Evolutionary conservation across 2,113 vertebrate genomes (phyloP).

Genomic region (Entelurus aequoreus): DNA sequence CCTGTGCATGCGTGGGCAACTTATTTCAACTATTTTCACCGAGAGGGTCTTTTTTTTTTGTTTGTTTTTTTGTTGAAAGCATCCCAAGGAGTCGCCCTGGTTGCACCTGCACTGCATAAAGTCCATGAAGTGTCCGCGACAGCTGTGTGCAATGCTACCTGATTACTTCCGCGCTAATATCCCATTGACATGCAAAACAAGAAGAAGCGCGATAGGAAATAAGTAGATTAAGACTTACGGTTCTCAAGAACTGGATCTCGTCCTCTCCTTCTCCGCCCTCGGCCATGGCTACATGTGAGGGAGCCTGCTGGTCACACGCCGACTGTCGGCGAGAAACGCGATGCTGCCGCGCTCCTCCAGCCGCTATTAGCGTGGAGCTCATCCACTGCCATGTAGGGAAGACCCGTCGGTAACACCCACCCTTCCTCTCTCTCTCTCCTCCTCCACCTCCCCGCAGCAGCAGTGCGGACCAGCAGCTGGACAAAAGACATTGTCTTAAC

Average conservation of each 20-base stretch:
- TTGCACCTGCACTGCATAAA: conserved; percentile 52
- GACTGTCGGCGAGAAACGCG: conserved; percentile 73
- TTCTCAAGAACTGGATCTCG: conserved; percentile 98
- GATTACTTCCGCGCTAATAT: conserved; percentile 16
- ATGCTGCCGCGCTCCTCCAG: conserved; percentile 71
- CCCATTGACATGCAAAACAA: too few species aligned
- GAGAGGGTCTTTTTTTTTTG: background rate
- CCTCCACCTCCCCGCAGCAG: conserved; percentile 29
- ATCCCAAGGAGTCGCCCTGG: conserved; percentile 3
- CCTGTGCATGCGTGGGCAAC: conserved; percentile 38
- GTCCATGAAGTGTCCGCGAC: conserved; percentile 54
- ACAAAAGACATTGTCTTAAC: background rate
- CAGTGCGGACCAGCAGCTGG: conserved; percentile 35
- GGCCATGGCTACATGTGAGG: conserved; percentile 86
- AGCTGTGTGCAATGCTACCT: conserved; percentile 27
- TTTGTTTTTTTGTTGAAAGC: background rate
- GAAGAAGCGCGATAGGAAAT: too few species aligned
- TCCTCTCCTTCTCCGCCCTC: conserved; percentile 95
- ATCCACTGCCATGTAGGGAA: conserved; percentile 94
- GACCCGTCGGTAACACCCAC: conserved; percentile 75
- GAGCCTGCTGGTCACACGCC: conserved; percentile 82
- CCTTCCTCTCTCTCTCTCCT: background rate
- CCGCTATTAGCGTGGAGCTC: conserved; percentile 85
- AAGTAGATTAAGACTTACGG: conserved; percentile 81
- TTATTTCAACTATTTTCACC: conserved; percentile 46